A percentile compares a stretch with the other conserved stretches of the same genome.
phyloP scores from a whole-genome alignment of 1,140 invertebrate species.

The Drosophila teissieri region DNA sequence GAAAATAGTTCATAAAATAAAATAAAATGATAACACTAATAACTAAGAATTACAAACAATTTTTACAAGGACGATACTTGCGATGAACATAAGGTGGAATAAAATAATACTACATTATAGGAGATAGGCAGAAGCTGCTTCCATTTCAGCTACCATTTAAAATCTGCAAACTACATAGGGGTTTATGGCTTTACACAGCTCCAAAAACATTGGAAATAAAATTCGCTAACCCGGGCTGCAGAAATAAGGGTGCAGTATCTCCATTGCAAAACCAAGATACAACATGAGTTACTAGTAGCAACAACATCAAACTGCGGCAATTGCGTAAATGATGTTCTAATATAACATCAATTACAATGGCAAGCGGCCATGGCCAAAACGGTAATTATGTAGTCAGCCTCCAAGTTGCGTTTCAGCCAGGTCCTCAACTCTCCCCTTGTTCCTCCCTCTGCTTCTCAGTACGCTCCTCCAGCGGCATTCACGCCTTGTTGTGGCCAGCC shows the following conservation, averaged over 20 bases:
- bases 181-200: background rate
- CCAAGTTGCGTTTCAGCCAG: constrained; percentile 55
- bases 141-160: background rate
- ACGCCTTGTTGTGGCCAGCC: constrained; percentile 71
- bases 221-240: background rate
- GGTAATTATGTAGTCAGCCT: constrained; percentile 74
- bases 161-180: background rate
- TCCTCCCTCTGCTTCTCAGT: constrained; percentile 32
- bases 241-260: background rate
- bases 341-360: constrained; percentile 83
- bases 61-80: no score
- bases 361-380: constrained; percentile 76
- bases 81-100: no score
- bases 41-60: no score
- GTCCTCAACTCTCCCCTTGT: background rate
- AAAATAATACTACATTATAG: background rate
- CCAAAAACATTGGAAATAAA: background rate
- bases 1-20: no score
- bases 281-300: constrained; percentile 31
- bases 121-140: background rate
- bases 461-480: constrained; percentile 69
- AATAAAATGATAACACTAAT: no score
- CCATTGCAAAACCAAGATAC: constrained; percentile 19
- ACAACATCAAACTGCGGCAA: constrained; percentile 63
- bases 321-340: constrained; percentile 82